These are phyloP conservation scores for Triplophysa siluroides DNA, from an alignment of 2,113 vertebrate genomes.

Conservation along the genomic window DNA sequence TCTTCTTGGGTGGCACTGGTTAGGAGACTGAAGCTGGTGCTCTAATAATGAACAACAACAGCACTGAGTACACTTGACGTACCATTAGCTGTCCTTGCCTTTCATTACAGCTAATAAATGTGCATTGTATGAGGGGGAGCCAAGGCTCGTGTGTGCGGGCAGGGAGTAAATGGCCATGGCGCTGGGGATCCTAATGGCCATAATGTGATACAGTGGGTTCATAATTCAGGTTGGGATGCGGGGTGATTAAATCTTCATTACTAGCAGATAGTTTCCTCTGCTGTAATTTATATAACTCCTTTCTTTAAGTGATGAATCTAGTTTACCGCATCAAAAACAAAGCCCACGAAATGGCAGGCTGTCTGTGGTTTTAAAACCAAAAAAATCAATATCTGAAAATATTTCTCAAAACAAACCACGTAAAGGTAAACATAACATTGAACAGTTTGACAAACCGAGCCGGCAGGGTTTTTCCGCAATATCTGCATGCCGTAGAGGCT, in stretches of 20 bases:
- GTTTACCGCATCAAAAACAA: constrained; percentile 31
- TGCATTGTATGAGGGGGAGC: constrained; percentile 33
- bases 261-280: constrained; percentile 40
- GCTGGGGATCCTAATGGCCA: constrained; percentile 57
- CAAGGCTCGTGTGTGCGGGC: constrained; percentile 23
- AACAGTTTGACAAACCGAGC: background rate
- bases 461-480: background rate
- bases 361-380: background rate
- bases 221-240: constrained; percentile 59
- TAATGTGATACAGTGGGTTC: constrained; percentile 58
- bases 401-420: background rate
- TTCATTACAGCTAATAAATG: constrained; percentile 63
- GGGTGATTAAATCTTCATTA: constrained; percentile 67
- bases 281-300: constrained; percentile 46
- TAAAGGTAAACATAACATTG: background rate
- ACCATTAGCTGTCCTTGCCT: constrained; percentile 60
- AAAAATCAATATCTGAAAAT: background rate
- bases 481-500: background rate
- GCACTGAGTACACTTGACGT: constrained; percentile 58
- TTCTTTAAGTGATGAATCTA: constrained; percentile 44
- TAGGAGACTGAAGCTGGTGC: constrained; percentile 9
- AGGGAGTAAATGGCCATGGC: constrained; percentile 50
- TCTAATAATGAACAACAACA: constrained; percentile 63
- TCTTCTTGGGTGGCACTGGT: constrained; percentile 43
- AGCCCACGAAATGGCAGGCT: background rate